Conservation (phyloP, 2,888 invertebrate genomes). For the Hydropsyche betteni region DNA sequence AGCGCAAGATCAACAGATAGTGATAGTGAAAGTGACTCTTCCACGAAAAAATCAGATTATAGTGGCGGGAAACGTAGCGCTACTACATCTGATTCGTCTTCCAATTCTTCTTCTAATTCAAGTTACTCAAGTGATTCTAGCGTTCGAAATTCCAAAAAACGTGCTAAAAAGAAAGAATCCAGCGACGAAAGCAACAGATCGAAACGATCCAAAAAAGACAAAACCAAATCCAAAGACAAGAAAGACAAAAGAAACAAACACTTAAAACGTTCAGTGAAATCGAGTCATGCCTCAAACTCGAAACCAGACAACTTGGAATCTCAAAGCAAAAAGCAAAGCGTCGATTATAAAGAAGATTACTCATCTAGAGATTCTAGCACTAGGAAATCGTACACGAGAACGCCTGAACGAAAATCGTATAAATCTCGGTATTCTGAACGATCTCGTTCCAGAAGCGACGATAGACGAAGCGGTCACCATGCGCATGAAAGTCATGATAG, state of each 20-base stretch:
- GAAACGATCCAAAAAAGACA: constrained; percentile 51
- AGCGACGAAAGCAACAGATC: constrained; percentile 51
- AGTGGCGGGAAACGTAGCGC: constrained; percentile 18
- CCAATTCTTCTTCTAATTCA: constrained; percentile 50
- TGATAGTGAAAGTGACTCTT: constrained; percentile 49
- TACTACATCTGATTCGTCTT: constrained; percentile 38
- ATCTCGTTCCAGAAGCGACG: constrained; percentile 49
- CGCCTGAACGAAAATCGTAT: constrained; percentile 45
- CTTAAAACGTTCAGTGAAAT: constrained; percentile 35
- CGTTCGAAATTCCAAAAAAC: constrained; percentile 49
- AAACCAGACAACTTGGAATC: constrained; percentile 42
- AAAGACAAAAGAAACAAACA: constrained; percentile 47
- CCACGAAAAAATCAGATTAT: constrained; percentile 39
- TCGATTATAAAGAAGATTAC: constrained; percentile 46
- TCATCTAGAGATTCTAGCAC: constrained; percentile 43
- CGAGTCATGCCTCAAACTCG: constrained; percentile 8
- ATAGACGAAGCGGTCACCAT: constrained; percentile 33
- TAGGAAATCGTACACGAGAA: constrained; percentile 42
- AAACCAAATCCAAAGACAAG: constrained; percentile 50
- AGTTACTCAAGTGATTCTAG: constrained; percentile 42
- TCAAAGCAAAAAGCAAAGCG: constrained; percentile 45
- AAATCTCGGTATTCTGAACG: constrained; percentile 46
- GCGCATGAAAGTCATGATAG: constrained; percentile 41
- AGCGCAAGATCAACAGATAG: constrained; percentile 48
- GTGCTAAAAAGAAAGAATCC: constrained; percentile 49